A percentile compares a stretch with the other conserved stretches of the same genome.
Evolutionary conservation across 2,888 invertebrate species (phyloP).

Genomic region (Drosophila formosana): DNA sequence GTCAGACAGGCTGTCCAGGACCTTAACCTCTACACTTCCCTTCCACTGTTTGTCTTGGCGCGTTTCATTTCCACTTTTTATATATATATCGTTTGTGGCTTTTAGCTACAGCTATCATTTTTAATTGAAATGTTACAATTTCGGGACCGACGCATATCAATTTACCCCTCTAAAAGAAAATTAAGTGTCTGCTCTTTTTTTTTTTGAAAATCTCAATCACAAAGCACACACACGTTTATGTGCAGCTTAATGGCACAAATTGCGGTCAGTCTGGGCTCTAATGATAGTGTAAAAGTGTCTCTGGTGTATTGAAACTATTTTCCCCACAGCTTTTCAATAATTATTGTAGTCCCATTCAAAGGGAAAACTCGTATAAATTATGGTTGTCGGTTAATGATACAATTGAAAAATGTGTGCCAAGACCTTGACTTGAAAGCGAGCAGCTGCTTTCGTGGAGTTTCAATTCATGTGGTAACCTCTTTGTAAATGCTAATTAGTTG

Average conservation of each 20-base stretch:
- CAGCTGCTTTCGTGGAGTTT: background rate
- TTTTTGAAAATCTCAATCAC: conserved; percentile 12
- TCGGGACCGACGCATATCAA: conserved; percentile 43
- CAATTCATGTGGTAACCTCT: background rate
- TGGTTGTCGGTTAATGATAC: background rate
- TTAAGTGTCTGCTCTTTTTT: background rate
- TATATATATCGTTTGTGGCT: conserved; percentile 30
- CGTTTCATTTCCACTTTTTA: conserved; percentile 8
- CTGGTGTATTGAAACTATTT: background rate
- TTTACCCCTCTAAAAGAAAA: conserved; percentile 33
- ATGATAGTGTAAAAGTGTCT: conserved; percentile 20
- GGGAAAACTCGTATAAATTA: conserved; percentile 7
- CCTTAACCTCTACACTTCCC: background rate
- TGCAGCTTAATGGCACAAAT: conserved; percentile 16
- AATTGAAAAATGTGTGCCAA: background rate
- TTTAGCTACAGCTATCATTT: conserved; percentile 47
- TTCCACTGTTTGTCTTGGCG: conserved; percentile 40
- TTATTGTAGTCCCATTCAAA: background rate
- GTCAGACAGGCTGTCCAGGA: conserved; percentile 32
- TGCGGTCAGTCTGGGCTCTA: conserved; percentile 18
- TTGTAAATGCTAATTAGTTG: background rate
- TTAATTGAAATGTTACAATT: conserved; percentile 68
- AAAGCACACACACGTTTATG: conserved; percentile 1
- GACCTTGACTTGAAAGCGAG: background rate
- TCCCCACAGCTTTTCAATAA: conserved; percentile 4